These are phyloP conservation scores for Pissodes strobi DNA, from an alignment of 1,140 invertebrate genomes.

Conservation along the genomic window DNA sequence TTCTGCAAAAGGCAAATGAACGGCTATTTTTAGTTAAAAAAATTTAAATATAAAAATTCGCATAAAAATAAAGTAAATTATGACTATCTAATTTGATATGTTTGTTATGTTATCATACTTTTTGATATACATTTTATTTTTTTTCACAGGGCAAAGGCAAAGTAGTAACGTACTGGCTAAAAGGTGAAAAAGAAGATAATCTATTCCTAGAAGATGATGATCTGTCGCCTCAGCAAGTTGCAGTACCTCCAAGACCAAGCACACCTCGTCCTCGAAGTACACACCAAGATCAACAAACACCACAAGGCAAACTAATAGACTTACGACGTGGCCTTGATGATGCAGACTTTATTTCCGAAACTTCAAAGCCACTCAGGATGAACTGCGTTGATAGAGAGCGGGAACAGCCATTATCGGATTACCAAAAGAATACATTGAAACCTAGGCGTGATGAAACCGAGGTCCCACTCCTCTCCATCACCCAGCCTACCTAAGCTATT, in stretches of 20 bases:
- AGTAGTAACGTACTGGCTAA: slow-evolving; percentile 89
- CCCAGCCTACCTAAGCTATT: slow-evolving; percentile 34
- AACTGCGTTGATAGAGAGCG: neutral
- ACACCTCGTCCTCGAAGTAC: slow-evolving; percentile 8
- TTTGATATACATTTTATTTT: no score
- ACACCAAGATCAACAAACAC: slow-evolving; percentile 9
- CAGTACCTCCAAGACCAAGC: neutral
- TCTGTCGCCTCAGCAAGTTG: neutral
- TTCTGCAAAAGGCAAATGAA: no score
- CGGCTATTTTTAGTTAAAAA: no score
- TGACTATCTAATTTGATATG: no score
- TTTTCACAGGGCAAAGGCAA: slow-evolving; percentile 80
- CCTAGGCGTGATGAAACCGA: slow-evolving; percentile 38
- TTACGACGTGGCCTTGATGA: slow-evolving; percentile 28
- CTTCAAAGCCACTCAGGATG: slow-evolving; percentile 9
- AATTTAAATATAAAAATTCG: no score
- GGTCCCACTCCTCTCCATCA: slow-evolving; percentile 44
- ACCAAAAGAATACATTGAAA: neutral
- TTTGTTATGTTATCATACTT: slow-evolving; percentile 13
- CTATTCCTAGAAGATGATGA: slow-evolving; percentile 1
- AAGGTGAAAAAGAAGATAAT: slow-evolving; percentile 63
- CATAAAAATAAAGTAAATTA: no score
- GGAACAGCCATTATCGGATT: neutral
- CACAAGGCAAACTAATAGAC: slow-evolving; percentile 23
- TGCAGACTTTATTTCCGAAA: slow-evolving; percentile 29